These are phyloP conservation scores for Phyllotis vaccarum DNA, from an alignment of 2,797 vertebrate genomes.

Conservation along the genomic window DNA sequence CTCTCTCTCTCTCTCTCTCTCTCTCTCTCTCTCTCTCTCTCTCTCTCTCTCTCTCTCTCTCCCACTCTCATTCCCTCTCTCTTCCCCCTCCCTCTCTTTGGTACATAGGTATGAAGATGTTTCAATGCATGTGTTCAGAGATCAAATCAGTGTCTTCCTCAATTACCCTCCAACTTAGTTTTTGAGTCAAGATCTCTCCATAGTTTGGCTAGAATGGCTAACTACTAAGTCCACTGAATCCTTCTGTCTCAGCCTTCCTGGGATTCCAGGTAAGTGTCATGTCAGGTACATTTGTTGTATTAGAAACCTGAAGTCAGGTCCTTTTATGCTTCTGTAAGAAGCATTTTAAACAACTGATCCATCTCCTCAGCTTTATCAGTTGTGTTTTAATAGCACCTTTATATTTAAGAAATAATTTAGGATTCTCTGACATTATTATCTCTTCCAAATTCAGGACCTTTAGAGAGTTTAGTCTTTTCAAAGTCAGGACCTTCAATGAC, in stretches of 20 bases:
- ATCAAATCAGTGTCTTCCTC: not conserved
- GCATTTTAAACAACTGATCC: not conserved
- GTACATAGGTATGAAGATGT: not conserved
- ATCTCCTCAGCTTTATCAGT: not conserved
- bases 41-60: no score
- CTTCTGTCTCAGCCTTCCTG: not conserved
- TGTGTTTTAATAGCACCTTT: not conserved
- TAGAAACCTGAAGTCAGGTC: not conserved
- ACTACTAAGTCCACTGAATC: not conserved
- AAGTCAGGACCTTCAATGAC: not conserved
- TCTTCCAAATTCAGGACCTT: not conserved
- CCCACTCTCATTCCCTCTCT: not conserved
- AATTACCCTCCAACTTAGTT: not conserved
- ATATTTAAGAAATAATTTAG: not conserved
- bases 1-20: not conserved
- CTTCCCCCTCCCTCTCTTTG: fast-evolving
- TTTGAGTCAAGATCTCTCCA: not conserved
- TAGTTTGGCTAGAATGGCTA: not conserved
- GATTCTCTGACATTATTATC: not conserved
- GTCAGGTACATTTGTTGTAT: not conserved
- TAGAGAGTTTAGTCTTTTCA: not conserved
- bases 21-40: not conserved
- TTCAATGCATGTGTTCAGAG: not conserved
- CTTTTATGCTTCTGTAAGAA: not conserved
- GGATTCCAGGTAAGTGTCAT: not conserved